Conservation (phyloP, 2,797 vertebrate genomes). For the Protosalanx chinensis region DNA sequence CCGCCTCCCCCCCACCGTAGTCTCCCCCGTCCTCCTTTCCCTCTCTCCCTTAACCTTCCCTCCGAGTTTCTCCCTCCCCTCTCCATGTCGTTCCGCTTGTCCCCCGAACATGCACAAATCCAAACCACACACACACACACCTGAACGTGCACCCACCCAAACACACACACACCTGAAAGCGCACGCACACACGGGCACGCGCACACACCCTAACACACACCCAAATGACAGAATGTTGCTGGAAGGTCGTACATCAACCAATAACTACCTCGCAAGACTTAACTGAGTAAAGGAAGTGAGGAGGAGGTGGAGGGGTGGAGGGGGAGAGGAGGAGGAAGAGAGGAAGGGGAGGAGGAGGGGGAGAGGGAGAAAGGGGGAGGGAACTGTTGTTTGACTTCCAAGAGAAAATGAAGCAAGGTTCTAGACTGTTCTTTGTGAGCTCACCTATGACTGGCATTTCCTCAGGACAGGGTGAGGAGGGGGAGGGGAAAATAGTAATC, state of each 20-base stretch:
- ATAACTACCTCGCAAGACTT: slow-evolving; percentile 11
- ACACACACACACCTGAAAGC: no score
- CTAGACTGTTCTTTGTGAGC: slow-evolving; percentile 11
- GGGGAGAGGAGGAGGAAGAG: slow-evolving; percentile 12
- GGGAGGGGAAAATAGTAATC: no score
- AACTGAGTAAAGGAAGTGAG: slow-evolving; percentile 19
- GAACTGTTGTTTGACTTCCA: slow-evolving; percentile 25
- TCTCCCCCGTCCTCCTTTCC: no score
- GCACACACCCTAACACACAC: not conserved
- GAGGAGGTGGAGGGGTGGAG: slow-evolving; percentile 15
- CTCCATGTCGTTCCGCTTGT: no score
- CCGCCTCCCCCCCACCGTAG: no score
- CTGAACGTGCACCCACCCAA: no score
- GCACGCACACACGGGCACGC: no score
- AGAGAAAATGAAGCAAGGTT: slow-evolving; percentile 10
- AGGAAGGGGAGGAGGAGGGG: not conserved
- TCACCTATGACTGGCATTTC: slow-evolving; percentile 33
- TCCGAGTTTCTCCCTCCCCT: no score
- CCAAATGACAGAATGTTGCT: slow-evolving; percentile 26
- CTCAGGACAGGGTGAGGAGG: slow-evolving; percentile 28
- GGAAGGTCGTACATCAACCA: slow-evolving; percentile 33
- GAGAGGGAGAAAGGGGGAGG: not conserved
- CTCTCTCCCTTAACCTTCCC: no score
- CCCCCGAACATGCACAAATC: no score
- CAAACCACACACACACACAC: no score